Conservation (phyloP, 35 echinoderm and acorn worm genomes). For the Nesometra sesokonis region DNA sequence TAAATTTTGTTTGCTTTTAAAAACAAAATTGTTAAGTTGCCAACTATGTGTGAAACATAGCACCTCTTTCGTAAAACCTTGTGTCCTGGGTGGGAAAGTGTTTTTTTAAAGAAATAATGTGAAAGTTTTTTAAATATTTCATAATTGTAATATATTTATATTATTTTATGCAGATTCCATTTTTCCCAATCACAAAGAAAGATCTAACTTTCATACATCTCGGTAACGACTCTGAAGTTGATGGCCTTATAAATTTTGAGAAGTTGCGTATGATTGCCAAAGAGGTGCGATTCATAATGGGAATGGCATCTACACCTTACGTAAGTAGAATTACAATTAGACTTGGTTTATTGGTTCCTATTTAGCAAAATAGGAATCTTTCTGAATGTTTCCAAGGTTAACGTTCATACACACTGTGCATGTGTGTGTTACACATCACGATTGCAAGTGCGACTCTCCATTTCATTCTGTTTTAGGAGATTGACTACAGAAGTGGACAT, state of each 20-base stretch:
- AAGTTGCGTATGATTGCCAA: conserved; percentile 84
- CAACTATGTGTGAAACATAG: neutral
- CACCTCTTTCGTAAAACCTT: neutral
- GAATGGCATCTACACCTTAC: conserved; percentile 65
- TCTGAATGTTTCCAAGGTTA: too few species aligned
- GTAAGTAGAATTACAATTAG: conserved; percentile 31
- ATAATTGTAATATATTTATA: neutral
- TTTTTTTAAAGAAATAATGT: neutral
- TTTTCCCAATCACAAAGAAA: conserved; percentile 96
- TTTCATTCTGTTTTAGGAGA: too few species aligned
- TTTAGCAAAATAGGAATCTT: too few species aligned
- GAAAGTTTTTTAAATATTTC: neutral
- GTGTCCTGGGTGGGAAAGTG: neutral
- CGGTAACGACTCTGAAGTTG: conserved; percentile 89
- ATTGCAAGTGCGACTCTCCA: too few species aligned
- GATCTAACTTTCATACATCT: conserved; percentile 98
- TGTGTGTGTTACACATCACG: too few species aligned
- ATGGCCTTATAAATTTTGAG: conserved; percentile 96
- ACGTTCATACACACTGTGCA: too few species aligned
- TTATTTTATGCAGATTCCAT: conserved; percentile 40
- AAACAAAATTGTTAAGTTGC: too few species aligned
- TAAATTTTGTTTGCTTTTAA: too few species aligned
- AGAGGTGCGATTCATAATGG: conserved; percentile 77
- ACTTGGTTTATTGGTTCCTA: too few species aligned
- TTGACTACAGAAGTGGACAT: too few species aligned